These are phyloP conservation scores for Idris sp. DNA, from an alignment of 1,140 invertebrate species.

Conservation along the genomic window DNA sequence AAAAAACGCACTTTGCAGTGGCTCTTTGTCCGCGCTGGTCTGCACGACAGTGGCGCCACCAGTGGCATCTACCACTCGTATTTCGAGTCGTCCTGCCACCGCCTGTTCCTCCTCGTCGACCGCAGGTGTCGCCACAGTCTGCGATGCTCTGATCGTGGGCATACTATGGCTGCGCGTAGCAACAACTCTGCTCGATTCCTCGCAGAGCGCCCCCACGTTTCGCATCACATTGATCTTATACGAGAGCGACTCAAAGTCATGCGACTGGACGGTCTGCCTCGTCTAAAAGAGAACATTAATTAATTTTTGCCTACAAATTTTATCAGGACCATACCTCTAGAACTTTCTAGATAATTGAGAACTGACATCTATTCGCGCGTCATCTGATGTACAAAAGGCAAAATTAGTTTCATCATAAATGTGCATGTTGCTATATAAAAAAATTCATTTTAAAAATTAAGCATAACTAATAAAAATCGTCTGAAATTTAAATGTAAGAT, in stretches of 20 bases:
- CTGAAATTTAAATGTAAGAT: too few species aligned
- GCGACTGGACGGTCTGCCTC: conserved; percentile 83
- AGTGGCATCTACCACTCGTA: conserved; percentile 83
- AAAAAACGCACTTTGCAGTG: conserved; percentile 72
- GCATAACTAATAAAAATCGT: too few species aligned
- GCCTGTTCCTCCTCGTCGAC: conserved; percentile 79
- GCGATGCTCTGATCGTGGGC: conserved; percentile 68
- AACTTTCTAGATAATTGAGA: too few species aligned
- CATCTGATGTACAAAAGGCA: too few species aligned
- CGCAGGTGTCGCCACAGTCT: conserved; percentile 60
- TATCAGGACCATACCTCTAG: too few species aligned
- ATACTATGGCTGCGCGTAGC: conserved; percentile 68
- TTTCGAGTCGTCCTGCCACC: conserved; percentile 88
- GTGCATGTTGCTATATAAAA: too few species aligned
- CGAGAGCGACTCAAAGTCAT: conserved; percentile 86
- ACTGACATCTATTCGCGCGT: too few species aligned
- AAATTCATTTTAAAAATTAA: too few species aligned
- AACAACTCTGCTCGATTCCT: conserved; percentile 63
- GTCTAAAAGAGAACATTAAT: conserved; percentile 73
- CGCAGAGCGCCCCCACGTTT: conserved; percentile 82
- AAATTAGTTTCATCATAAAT: too few species aligned
- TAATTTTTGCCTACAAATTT: too few species aligned
- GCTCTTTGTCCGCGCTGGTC: conserved; percentile 75
- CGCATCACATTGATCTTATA: conserved; percentile 91
- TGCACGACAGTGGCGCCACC: conserved; percentile 77